Percentiles rank a stretch among this genome's conserved stretches.
Evolutionary conservation across 2,888 invertebrate genomes (phyloP).

Genomic region (Geotrupes spiniger): DNA sequence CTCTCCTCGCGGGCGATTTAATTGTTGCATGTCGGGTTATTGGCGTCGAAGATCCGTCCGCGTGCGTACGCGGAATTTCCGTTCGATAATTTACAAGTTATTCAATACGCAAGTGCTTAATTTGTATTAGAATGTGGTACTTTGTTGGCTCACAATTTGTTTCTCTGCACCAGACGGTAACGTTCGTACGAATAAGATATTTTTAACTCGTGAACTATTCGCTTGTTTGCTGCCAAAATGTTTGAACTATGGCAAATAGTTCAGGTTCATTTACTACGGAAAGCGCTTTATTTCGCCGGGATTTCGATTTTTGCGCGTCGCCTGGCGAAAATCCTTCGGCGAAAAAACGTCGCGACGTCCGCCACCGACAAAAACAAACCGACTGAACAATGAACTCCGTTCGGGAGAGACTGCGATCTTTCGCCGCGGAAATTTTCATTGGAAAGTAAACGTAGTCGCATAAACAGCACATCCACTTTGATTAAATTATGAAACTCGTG

Average conservation of each 20-base stretch:
- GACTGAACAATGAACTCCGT: too few relatives aligned
- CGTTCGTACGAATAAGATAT: conserved; percentile 38
- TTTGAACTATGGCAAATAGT: conserved; percentile 49
- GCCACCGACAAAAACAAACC: too few relatives aligned
- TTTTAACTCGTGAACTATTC: conserved; percentile 49
- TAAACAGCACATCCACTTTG: background rate
- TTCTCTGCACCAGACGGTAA: conserved; percentile 18
- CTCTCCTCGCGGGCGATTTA: too few relatives aligned
- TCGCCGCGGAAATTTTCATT: too few relatives aligned
- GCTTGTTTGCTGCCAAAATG: conserved; percentile 48
- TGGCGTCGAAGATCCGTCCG: too few relatives aligned
- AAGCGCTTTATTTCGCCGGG: conserved; percentile 27
- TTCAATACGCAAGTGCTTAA: background rate
- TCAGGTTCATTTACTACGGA: conserved; percentile 43
- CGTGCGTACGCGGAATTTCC: too few relatives aligned
- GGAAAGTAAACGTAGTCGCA: too few relatives aligned
- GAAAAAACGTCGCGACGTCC: background rate
- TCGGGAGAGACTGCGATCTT: too few relatives aligned
- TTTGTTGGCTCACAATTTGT: conserved; percentile 7
- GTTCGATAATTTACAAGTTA: too few relatives aligned
- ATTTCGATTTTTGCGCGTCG: background rate
- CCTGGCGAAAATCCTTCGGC: background rate
- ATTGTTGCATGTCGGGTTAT: too few relatives aligned
- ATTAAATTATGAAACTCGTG: conserved; percentile 5
- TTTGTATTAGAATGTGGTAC: conserved; percentile 7